Evolutionary conservation across 2,113 vertebrate genomes (phyloP), one percentile per base, ranked within the genome.

Genomic region (Dipodomys spectabilis): DNA sequence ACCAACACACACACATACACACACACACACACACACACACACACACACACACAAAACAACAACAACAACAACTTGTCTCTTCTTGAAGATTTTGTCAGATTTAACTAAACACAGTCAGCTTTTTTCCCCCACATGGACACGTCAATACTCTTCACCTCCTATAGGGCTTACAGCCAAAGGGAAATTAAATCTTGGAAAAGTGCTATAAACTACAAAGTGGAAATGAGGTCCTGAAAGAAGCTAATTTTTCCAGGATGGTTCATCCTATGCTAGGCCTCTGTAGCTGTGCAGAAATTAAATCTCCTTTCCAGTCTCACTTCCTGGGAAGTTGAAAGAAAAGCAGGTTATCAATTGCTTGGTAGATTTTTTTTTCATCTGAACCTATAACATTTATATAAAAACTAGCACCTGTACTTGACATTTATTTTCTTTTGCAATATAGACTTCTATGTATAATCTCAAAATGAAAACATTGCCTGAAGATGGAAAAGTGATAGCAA

Each of bases 381-480:
- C 16, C 49, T 81, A 8, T 57, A 67, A 89, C 2, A 62, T 57
- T 81, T 83, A 65, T 18, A 80, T 57, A 16, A 60, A 82, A 90
- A 71, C 3, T 49, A 45, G 44, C 30, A 68, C 27, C 13, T 87
- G 57, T 32, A 62, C 84, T 72, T 79, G 83, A 64, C 86, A 84
- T 62, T 73, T 35, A 35, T 20, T 80, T 78, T 75, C 45, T 39
- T 91, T 94, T 83, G 5, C 2, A 82, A 85, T 64, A 71, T 80
- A 82, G 35, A 49, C 8, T 1, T 73, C 88, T 49, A 49, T 39
- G 68, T 53, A 30, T 23, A 92, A 60, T 86, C 10, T 86, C 27
- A 96, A 86, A 82, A 80, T 75, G 35, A 94, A 93, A 67, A 3
- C 15, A 23, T 27, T 88, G 35, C 25, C 13, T 67, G 25, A 95